Base-by-base conservation (phyloP, 2,113 vertebrate species). In the Miniopterus natalensis region DNA sequence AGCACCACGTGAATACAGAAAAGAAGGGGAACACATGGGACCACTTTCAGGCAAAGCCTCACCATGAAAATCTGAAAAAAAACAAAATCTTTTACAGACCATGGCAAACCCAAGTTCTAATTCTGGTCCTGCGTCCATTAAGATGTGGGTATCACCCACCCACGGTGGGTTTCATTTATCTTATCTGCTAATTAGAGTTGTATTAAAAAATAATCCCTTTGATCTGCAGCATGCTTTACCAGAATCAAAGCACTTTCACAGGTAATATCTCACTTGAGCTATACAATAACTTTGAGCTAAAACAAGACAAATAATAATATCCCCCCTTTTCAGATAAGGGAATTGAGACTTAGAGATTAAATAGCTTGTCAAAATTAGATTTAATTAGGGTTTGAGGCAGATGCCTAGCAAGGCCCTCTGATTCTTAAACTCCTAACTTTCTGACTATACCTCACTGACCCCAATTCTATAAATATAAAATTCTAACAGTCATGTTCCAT, bases 281-380 rank as follows among this genome's bases (percentile, higher is more conserved):
- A 66, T 14, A 59, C 31, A 73, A 66, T 2, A 92, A 57, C 51
- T 93, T 68, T 84, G 66, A 92, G 66, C 40, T 17, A 65, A 92
- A 68, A 88, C 42, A 66, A 92, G 61, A 73, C 45, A 55, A 89
- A 85, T 75, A 91, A 51, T 89, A 59, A 15, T 71, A 74, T 47
- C 88, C 78, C 73, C 63, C 47, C 81, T 96, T 93, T 85, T 93
- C 70, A 79, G 61, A 63, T 87, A 92, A 81, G 40, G 45, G 23
- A 83, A 70, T 29, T 79, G 57, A 94, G 81, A 31, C 71, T 90
- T 63, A 70, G 45, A 90, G 55, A 90, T 70, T 49, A 83, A 89
- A 55, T 21, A 27, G 7, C n/a, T 93, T 63, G 14, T 78, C 23
- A 36, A 77, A 49, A 8, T 96, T 85, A 85, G 36, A 93, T 42